Base-by-base conservation (phyloP, 2,797 vertebrate genomes). In the Pitangus sulphuratus region DNA sequence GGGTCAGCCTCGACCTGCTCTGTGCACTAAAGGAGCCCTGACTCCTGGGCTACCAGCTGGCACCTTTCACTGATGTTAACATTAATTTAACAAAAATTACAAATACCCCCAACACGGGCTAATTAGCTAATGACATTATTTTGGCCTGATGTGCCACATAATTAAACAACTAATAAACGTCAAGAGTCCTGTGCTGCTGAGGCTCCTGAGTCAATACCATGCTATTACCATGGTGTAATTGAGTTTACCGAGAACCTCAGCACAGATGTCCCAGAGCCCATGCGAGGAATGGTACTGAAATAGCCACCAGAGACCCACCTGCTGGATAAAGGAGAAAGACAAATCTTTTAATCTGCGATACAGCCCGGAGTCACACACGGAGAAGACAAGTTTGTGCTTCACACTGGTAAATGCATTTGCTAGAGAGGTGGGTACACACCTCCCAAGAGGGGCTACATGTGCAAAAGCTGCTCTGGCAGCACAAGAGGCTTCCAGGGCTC, bases 91-190 rank as follows among this genome's bases (percentile, higher is more conserved):
- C 93, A 91, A 95, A 96, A 96, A 89, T 82, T 88, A 95, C 89
- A 93, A 93, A 92, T 86, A 88, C 47, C 14, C 84, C 76, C 91
- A 94, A 92, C 82, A 76, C 20, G 48, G 82, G 77, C 89, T 95
- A 97, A 97, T 96, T 96, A 96, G 93, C 83, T 96, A 96, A 97
- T 95, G 93, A 95, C 94, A 93, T 96, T 96, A 96, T 96, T 96
- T 95, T 96, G 96, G 93, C 95, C 89, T 95, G 95, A 96, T 94
- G 93, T 68, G 95, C 93, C 77, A 87, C 91, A 95, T 95, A 97
- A 97, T 96, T 95, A 97, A 96, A 95, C 94, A 95, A 96, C 94
- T 95, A 96, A 97, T 93, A 96, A 96, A 96, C 19, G 83, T 85
- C 83, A 82, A 96, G 95, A 96, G 95, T 66, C 93, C 94, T 91